A percentile compares a stretch with the other conserved stretches of the same genome.
These are phyloP conservation scores for Merops nubicus DNA, from an alignment of 2,113 vertebrate species.

Conservation along the genomic window DNA sequence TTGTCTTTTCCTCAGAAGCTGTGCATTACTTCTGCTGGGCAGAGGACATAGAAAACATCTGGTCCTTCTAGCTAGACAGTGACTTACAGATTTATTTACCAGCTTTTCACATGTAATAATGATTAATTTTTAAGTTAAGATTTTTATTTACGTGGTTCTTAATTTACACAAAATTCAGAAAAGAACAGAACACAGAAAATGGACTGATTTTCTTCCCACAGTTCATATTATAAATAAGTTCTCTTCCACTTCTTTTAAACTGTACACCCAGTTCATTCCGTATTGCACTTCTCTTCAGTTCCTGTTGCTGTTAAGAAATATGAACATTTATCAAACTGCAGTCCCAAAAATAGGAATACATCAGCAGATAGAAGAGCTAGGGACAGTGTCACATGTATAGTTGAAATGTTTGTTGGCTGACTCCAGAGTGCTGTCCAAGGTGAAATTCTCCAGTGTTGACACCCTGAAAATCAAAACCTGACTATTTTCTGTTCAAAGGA, in stretches of 20 bases:
- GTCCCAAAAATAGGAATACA: background rate
- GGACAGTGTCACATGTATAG: background rate
- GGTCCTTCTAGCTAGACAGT: background rate
- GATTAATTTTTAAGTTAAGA: no score
- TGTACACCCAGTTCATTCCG: background rate
- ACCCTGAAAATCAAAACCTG: background rate
- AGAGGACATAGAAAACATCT: background rate
- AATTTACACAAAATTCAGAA: background rate
- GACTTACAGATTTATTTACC: background rate
- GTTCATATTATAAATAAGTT: background rate
- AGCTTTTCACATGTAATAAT: background rate
- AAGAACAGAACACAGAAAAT: conserved; percentile 3
- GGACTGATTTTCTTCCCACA: background rate
- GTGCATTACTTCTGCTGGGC: background rate
- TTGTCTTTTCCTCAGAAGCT: background rate
- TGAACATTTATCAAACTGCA: background rate
- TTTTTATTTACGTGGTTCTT: conserved; percentile 51
- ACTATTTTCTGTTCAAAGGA: background rate
- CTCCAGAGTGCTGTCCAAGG: background rate
- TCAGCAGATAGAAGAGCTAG: background rate
- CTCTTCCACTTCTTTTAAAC: background rate
- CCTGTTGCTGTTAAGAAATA: background rate
- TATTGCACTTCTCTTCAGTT: background rate
- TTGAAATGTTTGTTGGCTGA: background rate
- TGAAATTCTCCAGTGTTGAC: background rate